Percentiles rank a stretch among this genome's conserved stretches.
phyloP scores from a whole-genome alignment of 2,888 invertebrate species.

The Synanthedon vespiformis region DNA sequence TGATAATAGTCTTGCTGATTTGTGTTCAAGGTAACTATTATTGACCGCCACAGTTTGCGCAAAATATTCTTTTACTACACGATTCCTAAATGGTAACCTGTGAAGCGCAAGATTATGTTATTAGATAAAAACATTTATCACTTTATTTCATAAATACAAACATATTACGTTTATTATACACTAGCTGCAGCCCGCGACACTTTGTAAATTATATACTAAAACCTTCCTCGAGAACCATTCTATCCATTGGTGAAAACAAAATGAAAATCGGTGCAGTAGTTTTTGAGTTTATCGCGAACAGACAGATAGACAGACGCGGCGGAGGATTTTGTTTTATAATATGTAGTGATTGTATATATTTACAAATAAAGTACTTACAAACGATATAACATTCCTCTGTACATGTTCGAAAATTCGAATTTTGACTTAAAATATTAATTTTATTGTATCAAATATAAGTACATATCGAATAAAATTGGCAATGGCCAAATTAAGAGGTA shows the following conservation, averaged over 20 bases:
- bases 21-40: slow-evolving; percentile 8
- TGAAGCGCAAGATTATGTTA: slow-evolving; percentile 7
- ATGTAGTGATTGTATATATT: too few relatives aligned
- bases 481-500: too few relatives aligned
- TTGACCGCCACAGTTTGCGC: slow-evolving; percentile 16
- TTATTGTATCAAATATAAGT: too few relatives aligned
- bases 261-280: too few relatives aligned
- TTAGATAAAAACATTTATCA: not conserved
- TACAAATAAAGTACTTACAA: slow-evolving; percentile 26
- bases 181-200: too few relatives aligned
- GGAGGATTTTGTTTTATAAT: too few relatives aligned
- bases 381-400: slow-evolving; percentile 33
- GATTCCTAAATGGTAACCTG: slow-evolving; percentile 33
- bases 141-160: not conserved
- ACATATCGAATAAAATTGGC: too few relatives aligned
- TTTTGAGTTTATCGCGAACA: too few relatives aligned
- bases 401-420: slow-evolving; percentile 25
- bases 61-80: slow-evolving; percentile 25
- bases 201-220: too few relatives aligned
- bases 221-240: too few relatives aligned
- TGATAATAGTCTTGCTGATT: slow-evolving; percentile 27
- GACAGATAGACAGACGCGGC: too few relatives aligned
- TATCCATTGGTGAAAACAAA: too few relatives aligned
- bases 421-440: not conserved
- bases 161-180: not conserved